phyloP scores from a whole-genome alignment of 2,888 invertebrate species.

The Morpho helenor region DNA sequence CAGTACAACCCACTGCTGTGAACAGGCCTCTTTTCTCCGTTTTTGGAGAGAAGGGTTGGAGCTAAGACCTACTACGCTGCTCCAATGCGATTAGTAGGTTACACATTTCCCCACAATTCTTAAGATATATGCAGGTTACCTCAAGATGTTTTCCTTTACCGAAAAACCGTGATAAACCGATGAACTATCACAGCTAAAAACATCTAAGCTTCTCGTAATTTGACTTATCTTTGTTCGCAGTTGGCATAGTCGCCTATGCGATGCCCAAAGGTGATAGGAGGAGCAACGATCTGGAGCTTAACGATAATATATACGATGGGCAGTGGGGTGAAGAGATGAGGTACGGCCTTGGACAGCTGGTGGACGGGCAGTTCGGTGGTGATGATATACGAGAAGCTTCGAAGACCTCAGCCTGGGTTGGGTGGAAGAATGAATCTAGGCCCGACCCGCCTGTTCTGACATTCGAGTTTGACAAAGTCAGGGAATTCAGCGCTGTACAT shows the following conservation, averaged over 20 bases:
- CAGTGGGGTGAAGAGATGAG: conserved; percentile 87
- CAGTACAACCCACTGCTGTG: no score
- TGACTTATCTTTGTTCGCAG: conserved; percentile 56
- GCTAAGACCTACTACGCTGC: no score
- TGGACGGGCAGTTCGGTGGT: conserved; percentile 89
- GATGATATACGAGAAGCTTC: conserved; percentile 81
- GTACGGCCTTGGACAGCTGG: conserved; percentile 90
- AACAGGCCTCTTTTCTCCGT: no score
- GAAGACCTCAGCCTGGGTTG: conserved; percentile 89
- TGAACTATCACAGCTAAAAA: no score
- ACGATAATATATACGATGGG: conserved; percentile 92
- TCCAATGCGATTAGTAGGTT: no score
- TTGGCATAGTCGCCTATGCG: conserved; percentile 90
- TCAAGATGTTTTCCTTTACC: no score
- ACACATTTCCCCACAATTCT: no score
- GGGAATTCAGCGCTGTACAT: conserved; percentile 91
- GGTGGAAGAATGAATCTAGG: conserved; percentile 89
- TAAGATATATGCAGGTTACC: no score
- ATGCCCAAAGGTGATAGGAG: conserved; percentile 93
- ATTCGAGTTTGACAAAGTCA: conserved; percentile 91
- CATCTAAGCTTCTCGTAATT: no score
- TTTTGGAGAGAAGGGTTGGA: no score
- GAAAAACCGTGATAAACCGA: no score
- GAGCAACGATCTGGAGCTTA: conserved; percentile 88
- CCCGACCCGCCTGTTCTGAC: conserved; percentile 82